A percentile compares a stretch with the other conserved stretches of the same genome.
Conservation (phyloP, 2,888 invertebrate genomes). For the Lottia scabra region DNA sequence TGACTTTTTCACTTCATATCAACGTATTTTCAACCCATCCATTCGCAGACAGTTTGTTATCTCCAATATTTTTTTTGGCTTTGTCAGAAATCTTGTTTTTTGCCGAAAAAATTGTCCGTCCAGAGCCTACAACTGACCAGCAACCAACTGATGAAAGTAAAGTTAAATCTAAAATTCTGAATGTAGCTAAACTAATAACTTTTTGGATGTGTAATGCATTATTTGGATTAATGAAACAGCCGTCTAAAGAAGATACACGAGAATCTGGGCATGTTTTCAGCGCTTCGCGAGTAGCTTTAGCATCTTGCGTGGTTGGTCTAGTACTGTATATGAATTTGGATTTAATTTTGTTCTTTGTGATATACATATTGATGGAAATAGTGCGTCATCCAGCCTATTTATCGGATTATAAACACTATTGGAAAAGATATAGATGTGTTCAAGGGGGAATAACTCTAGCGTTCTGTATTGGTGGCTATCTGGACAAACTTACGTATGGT, state of each 20-base stretch:
- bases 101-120: neutral
- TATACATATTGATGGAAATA: neutral
- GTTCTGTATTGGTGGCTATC: neutral
- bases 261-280: neutral
- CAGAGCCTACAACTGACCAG: neutral
- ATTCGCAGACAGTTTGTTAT: neutral
- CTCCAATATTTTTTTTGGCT: neutral
- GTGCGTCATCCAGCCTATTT: neutral
- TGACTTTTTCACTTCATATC: neutral
- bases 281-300: neutral
- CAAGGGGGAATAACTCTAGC: neutral
- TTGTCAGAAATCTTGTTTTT: neutral
- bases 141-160: neutral
- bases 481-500: neutral
- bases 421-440: neutral
- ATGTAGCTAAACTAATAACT: neutral
- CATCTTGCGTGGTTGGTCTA: neutral
- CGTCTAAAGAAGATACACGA: neutral
- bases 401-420: neutral
- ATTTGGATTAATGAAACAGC: neutral
- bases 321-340: neutral
- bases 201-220: neutral
- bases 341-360: neutral
- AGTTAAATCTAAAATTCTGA: neutral
- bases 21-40: neutral